Conservation (phyloP, 2,888 invertebrate species). For the Dastarcus helophoroides region DNA sequence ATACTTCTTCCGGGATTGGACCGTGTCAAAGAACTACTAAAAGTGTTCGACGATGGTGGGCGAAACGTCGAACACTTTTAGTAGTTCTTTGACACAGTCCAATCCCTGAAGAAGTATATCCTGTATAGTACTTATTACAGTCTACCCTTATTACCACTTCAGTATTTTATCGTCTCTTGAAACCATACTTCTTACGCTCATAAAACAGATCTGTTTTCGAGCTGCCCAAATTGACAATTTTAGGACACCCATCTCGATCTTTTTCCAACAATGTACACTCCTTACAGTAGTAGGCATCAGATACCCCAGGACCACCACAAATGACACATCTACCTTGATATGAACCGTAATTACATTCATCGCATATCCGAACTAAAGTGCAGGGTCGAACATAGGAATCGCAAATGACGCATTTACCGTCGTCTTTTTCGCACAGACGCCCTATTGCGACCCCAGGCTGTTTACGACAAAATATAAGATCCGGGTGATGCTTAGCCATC, state of each 20-base stretch:
- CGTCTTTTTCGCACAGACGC: conserved; percentile 93
- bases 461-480: conserved; percentile 97
- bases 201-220: conserved; percentile 99
- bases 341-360: conserved; percentile 99
- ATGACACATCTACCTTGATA: conserved; percentile 98
- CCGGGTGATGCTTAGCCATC: conserved; percentile 99
- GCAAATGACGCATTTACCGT: conserved; percentile 99
- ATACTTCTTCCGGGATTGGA: no score
- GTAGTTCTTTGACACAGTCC: no score
- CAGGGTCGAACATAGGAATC: conserved; percentile 98
- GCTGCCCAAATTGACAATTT: conserved; percentile 98
- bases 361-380: conserved; percentile 94
- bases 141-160: no score
- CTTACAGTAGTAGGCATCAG: conserved; percentile 99
- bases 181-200: conserved; percentile 98
- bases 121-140: no score
- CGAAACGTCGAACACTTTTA: no score
- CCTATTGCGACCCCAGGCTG: conserved; percentile 98
- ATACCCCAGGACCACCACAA: conserved; percentile 98
- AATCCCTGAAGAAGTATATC: no score
- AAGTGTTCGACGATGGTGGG: no score
- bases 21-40: no score
- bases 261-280: conserved; percentile 99
- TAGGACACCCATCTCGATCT: conserved; percentile 97
- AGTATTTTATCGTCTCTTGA: conserved; percentile 69